These are phyloP conservation scores for Chaetogeoica ovagalla DNA, from an alignment of 2,888 invertebrate genomes.

Conservation along the genomic window DNA sequence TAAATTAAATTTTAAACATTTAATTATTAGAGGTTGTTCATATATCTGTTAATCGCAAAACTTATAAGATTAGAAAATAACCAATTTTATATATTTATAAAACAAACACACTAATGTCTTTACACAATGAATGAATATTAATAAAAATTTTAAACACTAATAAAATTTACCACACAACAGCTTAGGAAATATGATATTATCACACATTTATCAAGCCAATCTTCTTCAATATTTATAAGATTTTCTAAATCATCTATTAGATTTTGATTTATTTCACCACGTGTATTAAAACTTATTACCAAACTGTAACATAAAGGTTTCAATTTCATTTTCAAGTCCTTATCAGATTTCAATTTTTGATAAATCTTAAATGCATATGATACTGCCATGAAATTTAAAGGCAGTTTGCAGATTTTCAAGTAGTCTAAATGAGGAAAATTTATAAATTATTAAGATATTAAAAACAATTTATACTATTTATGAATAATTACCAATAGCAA, in stretches of 20 bases:
- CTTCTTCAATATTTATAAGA: neutral
- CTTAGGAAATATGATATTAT: slow-evolving; percentile 2
- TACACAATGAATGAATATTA: neutral
- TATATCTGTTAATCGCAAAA: too few relatives aligned
- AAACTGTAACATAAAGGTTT: neutral
- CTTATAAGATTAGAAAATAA: too few relatives aligned
- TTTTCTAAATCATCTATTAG: neutral
- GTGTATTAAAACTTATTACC: neutral
- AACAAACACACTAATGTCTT: too few relatives aligned
- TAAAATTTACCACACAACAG: neutral
- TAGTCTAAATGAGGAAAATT: slow-evolving; percentile 2
- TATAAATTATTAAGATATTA: neutral
- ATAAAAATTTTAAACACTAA: neutral
- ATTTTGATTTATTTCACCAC: neutral
- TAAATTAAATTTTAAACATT: neutral
- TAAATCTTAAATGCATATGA: slow-evolving; percentile 19
- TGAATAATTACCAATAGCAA: slow-evolving; percentile 27
- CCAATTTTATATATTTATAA: too few relatives aligned
- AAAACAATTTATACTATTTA: neutral
- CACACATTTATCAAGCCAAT: slow-evolving; percentile 9
- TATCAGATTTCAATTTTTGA: slow-evolving; percentile 17
- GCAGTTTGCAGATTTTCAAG: slow-evolving; percentile 9
- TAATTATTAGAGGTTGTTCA: too few relatives aligned
- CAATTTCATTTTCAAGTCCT: neutral
- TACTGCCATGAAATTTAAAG: slow-evolving; percentile 3